Evolutionary conservation across 2,888 invertebrate species (phyloP).

Genomic region (Merodon equestris): DNA sequence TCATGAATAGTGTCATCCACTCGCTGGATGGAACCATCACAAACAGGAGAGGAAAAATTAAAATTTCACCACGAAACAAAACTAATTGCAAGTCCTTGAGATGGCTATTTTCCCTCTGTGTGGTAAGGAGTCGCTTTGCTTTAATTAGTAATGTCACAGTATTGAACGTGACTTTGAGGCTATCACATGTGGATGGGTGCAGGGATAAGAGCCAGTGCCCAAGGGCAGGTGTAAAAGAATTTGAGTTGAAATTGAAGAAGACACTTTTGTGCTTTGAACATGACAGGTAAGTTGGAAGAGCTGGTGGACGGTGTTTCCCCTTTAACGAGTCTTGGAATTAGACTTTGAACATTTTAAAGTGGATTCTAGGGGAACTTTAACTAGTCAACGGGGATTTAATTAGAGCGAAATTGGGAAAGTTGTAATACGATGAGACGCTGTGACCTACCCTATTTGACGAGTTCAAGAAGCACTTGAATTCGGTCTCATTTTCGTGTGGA

Average conservation of each 20-base stretch:
- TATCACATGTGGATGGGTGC: neutral
- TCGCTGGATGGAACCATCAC: slow-evolving; percentile 17
- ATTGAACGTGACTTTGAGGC: slow-evolving; percentile 61
- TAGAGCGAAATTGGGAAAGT: too few relatives aligned
- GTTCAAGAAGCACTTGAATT: too few relatives aligned
- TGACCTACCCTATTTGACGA: too few relatives aligned
- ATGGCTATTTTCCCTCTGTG: slow-evolving; percentile 1
- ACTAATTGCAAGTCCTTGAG: slow-evolving; percentile 57
- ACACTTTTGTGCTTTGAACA: too few relatives aligned
- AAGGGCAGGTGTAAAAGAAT: slow-evolving; percentile 18
- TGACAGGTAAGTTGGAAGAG: too few relatives aligned
- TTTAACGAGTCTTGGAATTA: too few relatives aligned
- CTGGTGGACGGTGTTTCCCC: too few relatives aligned
- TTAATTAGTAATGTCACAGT: slow-evolving; percentile 51
- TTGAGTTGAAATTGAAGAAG: too few relatives aligned
- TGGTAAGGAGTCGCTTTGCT: slow-evolving; percentile 39
- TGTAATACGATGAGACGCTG: too few relatives aligned
- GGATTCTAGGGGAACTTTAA: too few relatives aligned
- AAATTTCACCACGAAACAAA: slow-evolving; percentile 31
- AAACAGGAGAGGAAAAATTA: slow-evolving; percentile 9
- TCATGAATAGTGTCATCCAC: slow-evolving; percentile 48
- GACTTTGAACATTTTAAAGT: too few relatives aligned
- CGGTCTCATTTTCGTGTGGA: too few relatives aligned
- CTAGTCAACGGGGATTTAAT: neutral
- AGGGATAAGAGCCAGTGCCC: slow-evolving; percentile 14